Base-by-base conservation (phyloP, 2,797 vertebrate species). In the Synanceia verrucosa region DNA sequence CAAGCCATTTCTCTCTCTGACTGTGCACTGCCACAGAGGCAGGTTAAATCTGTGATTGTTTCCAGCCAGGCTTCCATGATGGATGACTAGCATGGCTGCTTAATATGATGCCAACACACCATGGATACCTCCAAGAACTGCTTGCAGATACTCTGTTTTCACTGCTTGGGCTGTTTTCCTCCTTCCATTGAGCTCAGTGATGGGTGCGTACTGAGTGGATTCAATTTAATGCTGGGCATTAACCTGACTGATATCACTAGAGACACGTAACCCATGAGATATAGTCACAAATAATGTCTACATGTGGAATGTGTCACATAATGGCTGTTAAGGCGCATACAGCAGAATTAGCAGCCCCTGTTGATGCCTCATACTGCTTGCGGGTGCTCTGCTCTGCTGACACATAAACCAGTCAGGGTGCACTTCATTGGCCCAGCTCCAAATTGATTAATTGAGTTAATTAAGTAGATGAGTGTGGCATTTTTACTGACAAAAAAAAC, bases 21-120 rank as follows among this genome's bases (percentile, higher is more conserved):
- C 82, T 72, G 81, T 70, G 78, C 70, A 18, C 63, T 73, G 84
- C 82, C 76, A 86, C 81, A 76, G 72, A 76, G 43, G 76, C 72
- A 76, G 82, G 82, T 81, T 88, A 70, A 82, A 85, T 76, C 77
- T 82, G 73, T 89, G 85, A 91, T 92, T 90, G 85, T 90, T 91
- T 86, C 73, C 50, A 86, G 71, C 84, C 71, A 67, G 72, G 66
- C 78, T 62, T 75, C 65, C 43, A 70, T 89, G 90, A 93, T 92
- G 87, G 86, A 93, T 89, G 84, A 88, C 81, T 61, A 68, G 60
- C 75, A 79, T 64, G 83, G 77, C 70, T 79, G 68, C 74, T 84
- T 84, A 75, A 83, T 87, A 88, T 85, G 77, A 88, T 78, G 69
- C 75, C 81, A 75, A 63, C 65, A 78, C 69, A 78, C 59, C 68